A percentile compares a stretch with the other conserved stretches of the same genome.
Conservation (phyloP, 2,888 invertebrate genomes). For the Dasypogon diadema region DNA sequence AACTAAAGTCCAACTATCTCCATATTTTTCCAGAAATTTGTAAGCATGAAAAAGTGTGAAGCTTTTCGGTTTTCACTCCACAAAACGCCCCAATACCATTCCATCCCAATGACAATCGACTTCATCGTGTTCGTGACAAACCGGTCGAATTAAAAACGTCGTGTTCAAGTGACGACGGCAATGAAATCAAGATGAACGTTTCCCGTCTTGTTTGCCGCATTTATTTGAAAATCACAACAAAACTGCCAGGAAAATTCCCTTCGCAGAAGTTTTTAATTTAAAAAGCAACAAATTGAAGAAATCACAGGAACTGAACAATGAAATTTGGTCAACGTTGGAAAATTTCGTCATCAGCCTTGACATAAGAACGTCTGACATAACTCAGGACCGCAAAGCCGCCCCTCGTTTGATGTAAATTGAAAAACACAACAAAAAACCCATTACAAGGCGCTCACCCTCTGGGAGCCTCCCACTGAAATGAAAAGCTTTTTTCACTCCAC, state of each 20-base stretch:
- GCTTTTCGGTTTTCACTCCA: too few species aligned
- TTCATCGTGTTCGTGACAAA: too few species aligned
- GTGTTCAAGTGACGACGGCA: too few species aligned
- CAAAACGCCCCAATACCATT: too few species aligned
- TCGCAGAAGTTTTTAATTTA: background rate
- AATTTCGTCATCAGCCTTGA: background rate
- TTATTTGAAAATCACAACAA: too few species aligned
- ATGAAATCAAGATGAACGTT: too few species aligned
- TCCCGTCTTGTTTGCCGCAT: too few species aligned
- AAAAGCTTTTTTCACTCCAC: conserved; percentile 43
- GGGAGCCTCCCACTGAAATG: background rate
- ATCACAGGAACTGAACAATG: background rate
- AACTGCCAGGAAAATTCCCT: background rate
- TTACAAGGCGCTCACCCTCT: conserved; percentile 26
- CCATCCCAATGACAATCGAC: too few species aligned
- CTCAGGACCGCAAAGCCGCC: background rate
- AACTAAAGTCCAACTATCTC: too few species aligned
- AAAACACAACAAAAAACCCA: conserved; percentile 35
- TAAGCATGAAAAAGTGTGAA: too few species aligned
- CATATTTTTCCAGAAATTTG: too few species aligned
- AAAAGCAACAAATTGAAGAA: background rate
- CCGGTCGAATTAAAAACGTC: too few species aligned
- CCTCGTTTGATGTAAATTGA: conserved; percentile 3
- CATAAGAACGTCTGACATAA: background rate
- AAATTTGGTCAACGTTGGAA: conserved; percentile 10